phyloP scores from a whole-genome alignment of 2,888 invertebrate species.

The Chaetoderma sp. region DNA sequence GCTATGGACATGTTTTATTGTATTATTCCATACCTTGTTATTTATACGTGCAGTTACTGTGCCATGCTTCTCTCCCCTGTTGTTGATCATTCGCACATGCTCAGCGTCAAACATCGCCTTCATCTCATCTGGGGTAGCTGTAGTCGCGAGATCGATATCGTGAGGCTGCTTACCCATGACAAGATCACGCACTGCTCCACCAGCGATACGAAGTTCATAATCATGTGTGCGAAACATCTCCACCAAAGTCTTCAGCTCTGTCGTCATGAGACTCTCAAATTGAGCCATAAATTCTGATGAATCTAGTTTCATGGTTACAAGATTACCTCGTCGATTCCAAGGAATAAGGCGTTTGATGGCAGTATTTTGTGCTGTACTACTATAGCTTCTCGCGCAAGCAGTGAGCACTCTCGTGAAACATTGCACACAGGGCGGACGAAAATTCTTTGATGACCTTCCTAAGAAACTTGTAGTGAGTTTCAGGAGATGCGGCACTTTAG shows the following conservation, averaged over 20 bases:
- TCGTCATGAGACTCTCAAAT: conserved; percentile 76
- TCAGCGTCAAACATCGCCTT: conserved; percentile 89
- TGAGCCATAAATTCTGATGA: no score
- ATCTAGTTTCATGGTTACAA: conserved; percentile 60
- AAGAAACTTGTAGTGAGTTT: no score
- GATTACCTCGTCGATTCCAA: conserved; percentile 17
- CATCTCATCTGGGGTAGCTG: conserved; percentile 96
- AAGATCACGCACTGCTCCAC: conserved; percentile 89
- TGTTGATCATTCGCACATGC: conserved; percentile 90
- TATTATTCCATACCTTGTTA: conserved; percentile 89
- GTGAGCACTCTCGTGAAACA: no score
- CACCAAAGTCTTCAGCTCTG: conserved; percentile 80
- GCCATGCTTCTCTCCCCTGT: conserved; percentile 74
- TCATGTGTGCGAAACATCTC: conserved; percentile 79
- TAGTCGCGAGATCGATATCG: conserved; percentile 98
- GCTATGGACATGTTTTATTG: no score
- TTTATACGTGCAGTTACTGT: conserved; percentile 96
- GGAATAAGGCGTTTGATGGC: no score
- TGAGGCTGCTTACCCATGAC: conserved; percentile 69
- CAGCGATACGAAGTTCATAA: conserved; percentile 91
- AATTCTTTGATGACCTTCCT: no score
- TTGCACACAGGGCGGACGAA: no score
- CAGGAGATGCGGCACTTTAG: no score
- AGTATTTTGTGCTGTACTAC: no score
- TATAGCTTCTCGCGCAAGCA: no score